A percentile compares a stretch with the other conserved stretches of the same genome.
These are phyloP conservation scores for Budorcas taxicolor DNA, from an alignment of 2,113 vertebrate species.

Conservation along the genomic window DNA sequence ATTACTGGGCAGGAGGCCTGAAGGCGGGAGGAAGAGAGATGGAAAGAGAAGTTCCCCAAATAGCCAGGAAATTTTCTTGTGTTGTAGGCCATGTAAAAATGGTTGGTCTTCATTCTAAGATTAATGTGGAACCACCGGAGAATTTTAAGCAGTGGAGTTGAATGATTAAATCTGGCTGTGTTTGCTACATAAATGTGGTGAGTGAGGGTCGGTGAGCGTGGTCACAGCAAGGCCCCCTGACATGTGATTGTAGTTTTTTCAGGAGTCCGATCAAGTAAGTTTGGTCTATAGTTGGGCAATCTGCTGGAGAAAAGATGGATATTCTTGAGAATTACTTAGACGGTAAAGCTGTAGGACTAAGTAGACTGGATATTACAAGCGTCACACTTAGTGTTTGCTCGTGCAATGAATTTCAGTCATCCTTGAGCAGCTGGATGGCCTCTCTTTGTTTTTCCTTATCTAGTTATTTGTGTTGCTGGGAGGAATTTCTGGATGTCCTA, in stretches of 20 bases:
- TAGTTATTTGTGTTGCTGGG: not conserved
- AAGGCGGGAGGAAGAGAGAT: not conserved
- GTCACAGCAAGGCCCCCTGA: not conserved
- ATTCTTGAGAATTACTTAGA: not conserved
- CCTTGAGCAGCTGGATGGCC: not conserved
- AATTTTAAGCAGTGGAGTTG: not conserved
- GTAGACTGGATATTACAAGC: not conserved
- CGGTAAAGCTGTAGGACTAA: not conserved
- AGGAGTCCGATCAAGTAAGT: not conserved
- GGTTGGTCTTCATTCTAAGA: not conserved
- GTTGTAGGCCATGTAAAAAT: not conserved
- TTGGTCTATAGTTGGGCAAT: not conserved
- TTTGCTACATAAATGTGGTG: not conserved
- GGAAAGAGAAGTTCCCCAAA: not conserved
- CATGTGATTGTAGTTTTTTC: not conserved
- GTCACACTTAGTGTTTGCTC: not conserved
- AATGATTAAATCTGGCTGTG: not conserved
- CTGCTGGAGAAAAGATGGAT: not conserved
- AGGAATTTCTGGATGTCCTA: not conserved
- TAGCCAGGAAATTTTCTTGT: not conserved
- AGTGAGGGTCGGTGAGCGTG: not conserved
- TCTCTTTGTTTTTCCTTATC: not conserved
- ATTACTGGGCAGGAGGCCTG: fast-evolving
- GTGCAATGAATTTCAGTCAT: not conserved
- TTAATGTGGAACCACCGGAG: not conserved